Evolutionary conservation across 2,888 invertebrate genomes (phyloP).

Genomic region (Phasia obesa): DNA sequence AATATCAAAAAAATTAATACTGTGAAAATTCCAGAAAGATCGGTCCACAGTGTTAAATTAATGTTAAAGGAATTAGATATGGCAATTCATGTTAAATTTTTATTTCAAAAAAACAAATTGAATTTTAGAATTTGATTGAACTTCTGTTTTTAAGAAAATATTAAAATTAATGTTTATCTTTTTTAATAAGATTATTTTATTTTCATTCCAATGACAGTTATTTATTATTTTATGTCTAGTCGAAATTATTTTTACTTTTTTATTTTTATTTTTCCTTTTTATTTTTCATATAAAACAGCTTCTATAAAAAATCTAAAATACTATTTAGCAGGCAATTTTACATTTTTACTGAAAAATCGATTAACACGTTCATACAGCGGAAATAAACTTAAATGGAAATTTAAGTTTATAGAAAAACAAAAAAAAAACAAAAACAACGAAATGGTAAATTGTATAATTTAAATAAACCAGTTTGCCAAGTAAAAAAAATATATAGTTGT

Average conservation of each 20-base stretch:
- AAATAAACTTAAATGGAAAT: constrained; percentile 72
- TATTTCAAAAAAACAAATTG: no score
- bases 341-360: constrained; percentile 67
- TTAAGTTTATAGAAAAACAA: constrained; percentile 52
- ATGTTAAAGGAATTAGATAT: no score
- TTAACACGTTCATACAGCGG: constrained; percentile 73
- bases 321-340: constrained; percentile 30
- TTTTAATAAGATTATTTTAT: no score
- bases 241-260: no score
- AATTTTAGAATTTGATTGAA: no score
- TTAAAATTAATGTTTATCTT: no score
- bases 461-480: constrained; percentile 63
- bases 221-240: constrained; percentile 31
- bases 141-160: no score
- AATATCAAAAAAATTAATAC: no score
- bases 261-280: not conserved
- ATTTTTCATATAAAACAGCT: not conserved
- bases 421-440: constrained; percentile 7
- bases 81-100: no score
- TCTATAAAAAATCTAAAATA: not conserved
- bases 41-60: no score
- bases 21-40: no score
- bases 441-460: constrained; percentile 40
- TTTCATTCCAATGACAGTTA: constrained; percentile 26
- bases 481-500: constrained; percentile 8